Percentiles rank a stretch among this genome's conserved stretches.
Evolutionary conservation across 2,797 vertebrate species (phyloP).

Genomic region (Chaetophractus vellerosus): DNA sequence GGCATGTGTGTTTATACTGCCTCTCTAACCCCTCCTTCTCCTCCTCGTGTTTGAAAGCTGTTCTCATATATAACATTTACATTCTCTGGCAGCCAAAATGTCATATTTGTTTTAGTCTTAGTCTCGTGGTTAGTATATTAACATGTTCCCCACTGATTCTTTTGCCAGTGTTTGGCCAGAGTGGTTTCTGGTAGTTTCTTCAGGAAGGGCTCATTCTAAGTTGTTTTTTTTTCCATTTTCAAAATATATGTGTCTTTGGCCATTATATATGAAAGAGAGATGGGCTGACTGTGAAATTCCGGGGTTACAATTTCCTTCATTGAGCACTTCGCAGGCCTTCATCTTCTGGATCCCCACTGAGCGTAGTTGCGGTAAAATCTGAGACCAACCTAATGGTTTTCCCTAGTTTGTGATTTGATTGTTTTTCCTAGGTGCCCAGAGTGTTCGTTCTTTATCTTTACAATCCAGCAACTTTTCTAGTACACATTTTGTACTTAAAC

Average conservation of each 20-base stretch:
- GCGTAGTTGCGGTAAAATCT: neutral
- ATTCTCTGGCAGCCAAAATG: neutral
- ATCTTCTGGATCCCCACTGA: accelerated
- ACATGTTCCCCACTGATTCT: accelerated
- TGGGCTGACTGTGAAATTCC: neutral
- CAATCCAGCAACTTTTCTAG: neutral
- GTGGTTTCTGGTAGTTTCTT: neutral
- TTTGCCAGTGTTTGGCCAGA: accelerated
- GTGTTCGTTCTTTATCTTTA: neutral
- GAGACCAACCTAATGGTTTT: neutral
- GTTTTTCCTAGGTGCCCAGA: neutral
- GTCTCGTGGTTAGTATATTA: accelerated
- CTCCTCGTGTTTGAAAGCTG: neutral
- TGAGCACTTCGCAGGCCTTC: neutral
- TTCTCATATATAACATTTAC: accelerated
- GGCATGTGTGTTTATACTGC: too few species aligned
- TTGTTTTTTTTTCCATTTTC: neutral
- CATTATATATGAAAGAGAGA: neutral
- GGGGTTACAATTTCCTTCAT: accelerated
- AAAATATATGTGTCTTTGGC: neutral
- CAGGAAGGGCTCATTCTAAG: neutral
- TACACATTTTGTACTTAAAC: neutral
- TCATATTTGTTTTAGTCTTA: accelerated
- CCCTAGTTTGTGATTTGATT: neutral
- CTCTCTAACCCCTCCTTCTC: too few species aligned